A percentile compares a stretch with the other conserved stretches of the same genome.
Evolutionary conservation across 1,140 invertebrate genomes (phyloP).

Genomic region (Adoxophyes honmai): DNA sequence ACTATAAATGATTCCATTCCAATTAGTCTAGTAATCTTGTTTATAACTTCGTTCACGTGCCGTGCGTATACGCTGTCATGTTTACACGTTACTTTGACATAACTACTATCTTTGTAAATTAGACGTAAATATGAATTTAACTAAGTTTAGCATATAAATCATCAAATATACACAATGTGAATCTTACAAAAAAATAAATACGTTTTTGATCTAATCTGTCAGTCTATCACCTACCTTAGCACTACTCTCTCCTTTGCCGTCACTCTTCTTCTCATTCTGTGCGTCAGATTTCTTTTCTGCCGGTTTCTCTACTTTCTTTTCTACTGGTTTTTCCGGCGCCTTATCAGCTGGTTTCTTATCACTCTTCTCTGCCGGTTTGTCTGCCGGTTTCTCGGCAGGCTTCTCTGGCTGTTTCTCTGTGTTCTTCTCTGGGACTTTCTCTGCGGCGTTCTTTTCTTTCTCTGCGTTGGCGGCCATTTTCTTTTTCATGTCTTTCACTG

Average conservation of each 20-base stretch:
- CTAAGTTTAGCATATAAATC: no score
- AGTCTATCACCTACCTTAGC: slow-evolving; percentile 39
- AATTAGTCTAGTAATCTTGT: no score
- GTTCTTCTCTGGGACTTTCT: slow-evolving; percentile 32
- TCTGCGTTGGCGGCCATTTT: slow-evolving; percentile 63
- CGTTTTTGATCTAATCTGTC: no score
- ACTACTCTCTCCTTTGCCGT: slow-evolving; percentile 44
- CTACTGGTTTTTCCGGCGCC: slow-evolving; percentile 22
- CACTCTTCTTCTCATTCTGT: slow-evolving; percentile 24
- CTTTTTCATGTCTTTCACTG: slow-evolving; percentile 69
- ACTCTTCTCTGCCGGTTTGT: slow-evolving; percentile 21
- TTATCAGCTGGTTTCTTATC: slow-evolving; percentile 17
- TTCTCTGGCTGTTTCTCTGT: slow-evolving; percentile 24
- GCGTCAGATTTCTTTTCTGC: slow-evolving; percentile 20
- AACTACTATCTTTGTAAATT: no score
- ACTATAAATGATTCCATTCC: no score
- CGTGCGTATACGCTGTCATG: no score
- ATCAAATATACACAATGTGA: no score
- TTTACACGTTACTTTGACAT: no score
- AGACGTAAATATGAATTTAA: no score
- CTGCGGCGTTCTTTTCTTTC: slow-evolving; percentile 54
- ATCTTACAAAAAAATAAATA: no score
- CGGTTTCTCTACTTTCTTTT: slow-evolving; percentile 33
- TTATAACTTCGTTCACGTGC: no score
- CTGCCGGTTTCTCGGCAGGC: slow-evolving; percentile 24